These are phyloP conservation scores for Periparus ater DNA, from an alignment of 2,797 vertebrate genomes.

Conservation along the genomic window DNA sequence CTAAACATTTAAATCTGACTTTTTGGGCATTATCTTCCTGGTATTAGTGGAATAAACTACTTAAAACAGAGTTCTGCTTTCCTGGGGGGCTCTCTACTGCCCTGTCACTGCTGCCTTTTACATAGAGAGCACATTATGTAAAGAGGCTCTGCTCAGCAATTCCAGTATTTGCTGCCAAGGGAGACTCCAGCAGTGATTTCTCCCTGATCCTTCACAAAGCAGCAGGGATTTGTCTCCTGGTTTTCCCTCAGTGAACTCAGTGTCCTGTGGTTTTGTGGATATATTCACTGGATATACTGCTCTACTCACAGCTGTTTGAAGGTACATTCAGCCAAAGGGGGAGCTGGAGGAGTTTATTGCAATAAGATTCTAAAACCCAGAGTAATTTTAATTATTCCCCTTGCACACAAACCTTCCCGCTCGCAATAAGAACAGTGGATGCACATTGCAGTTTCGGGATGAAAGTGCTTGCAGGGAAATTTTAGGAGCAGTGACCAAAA, in stretches of 20 bases:
- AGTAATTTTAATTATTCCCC: background rate
- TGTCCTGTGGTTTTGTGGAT: background rate
- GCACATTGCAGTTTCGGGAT: background rate
- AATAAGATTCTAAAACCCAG: background rate
- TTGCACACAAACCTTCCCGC: background rate
- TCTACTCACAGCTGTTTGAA: background rate
- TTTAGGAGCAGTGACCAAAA: background rate
- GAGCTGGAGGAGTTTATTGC: background rate
- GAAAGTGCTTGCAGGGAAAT: background rate
- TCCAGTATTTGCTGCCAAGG: background rate
- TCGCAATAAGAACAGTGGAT: background rate
- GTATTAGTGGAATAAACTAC: conserved; percentile 7
- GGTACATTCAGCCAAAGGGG: background rate
- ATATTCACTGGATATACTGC: background rate
- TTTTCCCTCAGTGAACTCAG: background rate
- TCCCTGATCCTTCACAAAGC: background rate
- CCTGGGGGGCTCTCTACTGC: background rate
- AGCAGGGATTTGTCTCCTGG: background rate
- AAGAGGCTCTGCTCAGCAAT: conserved; percentile 18
- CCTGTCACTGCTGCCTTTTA: background rate
- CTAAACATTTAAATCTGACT: background rate
- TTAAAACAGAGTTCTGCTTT: conserved; percentile 4
- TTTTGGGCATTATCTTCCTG: background rate
- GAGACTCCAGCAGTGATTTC: background rate
- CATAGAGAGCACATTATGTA: background rate